Base-by-base conservation (phyloP, 2,888 invertebrate genomes). In the Athalia rosae region DNA sequence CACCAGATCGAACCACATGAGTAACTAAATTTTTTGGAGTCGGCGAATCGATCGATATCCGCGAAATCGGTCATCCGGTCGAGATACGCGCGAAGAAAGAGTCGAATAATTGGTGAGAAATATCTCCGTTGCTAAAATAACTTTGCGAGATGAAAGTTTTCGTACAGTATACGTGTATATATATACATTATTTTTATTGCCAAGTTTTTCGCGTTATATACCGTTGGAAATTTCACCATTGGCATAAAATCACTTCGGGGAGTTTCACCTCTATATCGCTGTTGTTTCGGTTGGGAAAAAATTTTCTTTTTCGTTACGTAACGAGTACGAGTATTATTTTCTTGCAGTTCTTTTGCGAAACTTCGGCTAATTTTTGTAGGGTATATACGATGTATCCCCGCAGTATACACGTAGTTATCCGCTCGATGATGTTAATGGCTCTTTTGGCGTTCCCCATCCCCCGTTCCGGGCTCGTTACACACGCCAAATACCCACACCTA, bases 161-260 rank as follows among this genome's bases (percentile, higher is more conserved):
- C 48, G 48, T 28, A 28, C 28, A n/a, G n/a, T 67, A 67, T n/a
- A n/a, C n/a, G n/a, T n/a, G n/a, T n/a, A n/a, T n/a, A n/a, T n/a
- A n/a, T n/a, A n/a, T 67, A 67, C 53, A 67, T 67, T 67, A 67
- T 67, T 50, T 67, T 67, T 67, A 67, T 67, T 67, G 53, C 50
- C n/a, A 67, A 67, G 28, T 67, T 67, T 67, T 67, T 4, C 45
- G 53, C 67, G 50, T 67, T 53, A 48, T 47, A 28, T 28, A 47
- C 6, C 13, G 13, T 13, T 15, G 45, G 41, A 15, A 48, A 53
- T 67, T 67, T 67, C 67, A 53, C 67, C 67, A 67, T 67, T 67
- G 48, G 67, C 67, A 15, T 53, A 67, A 67, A 67, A 67, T 67
- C 67, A 53, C 67, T 53, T 67, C 53, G 50, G 50, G 64, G 67